Percentiles rank a stretch among this genome's conserved stretches.
phyloP scores from a whole-genome alignment of 92 coral and sea anemone species.

The Phenganax marumi region DNA sequence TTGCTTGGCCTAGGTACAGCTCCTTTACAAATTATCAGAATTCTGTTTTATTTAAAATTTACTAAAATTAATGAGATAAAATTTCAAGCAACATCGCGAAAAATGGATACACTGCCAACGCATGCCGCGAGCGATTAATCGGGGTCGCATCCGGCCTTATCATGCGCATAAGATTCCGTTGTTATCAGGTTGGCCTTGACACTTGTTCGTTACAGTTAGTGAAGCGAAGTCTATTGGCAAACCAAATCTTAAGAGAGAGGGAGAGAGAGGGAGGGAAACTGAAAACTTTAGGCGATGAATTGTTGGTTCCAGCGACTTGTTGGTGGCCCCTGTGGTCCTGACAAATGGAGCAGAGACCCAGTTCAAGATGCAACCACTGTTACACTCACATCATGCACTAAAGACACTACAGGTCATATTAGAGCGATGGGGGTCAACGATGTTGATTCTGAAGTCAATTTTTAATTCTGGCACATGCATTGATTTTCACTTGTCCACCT shows the following conservation, averaged over 20 bases:
- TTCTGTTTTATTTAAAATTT: conserved; percentile 12
- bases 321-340: conserved; percentile 55
- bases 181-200: conserved; percentile 16
- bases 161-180: conserved; percentile 14
- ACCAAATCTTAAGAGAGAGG: background rate
- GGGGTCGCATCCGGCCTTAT: conserved; percentile 11
- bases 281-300: conserved; percentile 26
- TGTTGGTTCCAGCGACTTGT: conserved; percentile 55
- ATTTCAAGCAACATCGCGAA: conserved; percentile 2
- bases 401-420: conserved; percentile 45
- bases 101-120: conserved; percentile 9
- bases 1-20: conserved; percentile 18
- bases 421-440: conserved; percentile 44
- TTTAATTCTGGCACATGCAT: conserved; percentile 54
- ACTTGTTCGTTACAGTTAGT: background rate
- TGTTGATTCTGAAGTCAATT: conserved; percentile 51
- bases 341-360: conserved; percentile 48
- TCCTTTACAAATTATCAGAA: conserved; percentile 10
- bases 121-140: conserved; percentile 18
- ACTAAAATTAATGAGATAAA: conserved; percentile 7
- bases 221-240: conserved; percentile 6
- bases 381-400: conserved; percentile 50
- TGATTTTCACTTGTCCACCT: conserved; percentile 41
- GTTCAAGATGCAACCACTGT: conserved; percentile 41
- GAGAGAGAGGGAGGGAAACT: conserved; percentile 14